Base-by-base conservation (phyloP, 2,888 invertebrate species). In the Cheilosia scutellata region DNA sequence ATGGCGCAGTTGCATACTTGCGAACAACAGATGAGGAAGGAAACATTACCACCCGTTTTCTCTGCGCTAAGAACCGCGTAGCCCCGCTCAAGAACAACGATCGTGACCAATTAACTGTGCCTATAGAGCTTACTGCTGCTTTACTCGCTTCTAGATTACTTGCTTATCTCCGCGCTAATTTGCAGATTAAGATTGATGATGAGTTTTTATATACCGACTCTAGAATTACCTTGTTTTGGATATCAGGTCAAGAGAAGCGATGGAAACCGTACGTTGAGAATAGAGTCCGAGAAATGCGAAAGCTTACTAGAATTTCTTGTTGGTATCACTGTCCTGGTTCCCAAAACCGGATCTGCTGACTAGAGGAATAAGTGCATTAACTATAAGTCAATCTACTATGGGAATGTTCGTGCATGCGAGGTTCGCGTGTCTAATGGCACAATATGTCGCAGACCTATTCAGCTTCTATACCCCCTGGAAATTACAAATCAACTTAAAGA, bases 361-460 rank as follows among this genome's bases (percentile, higher is more conserved):
- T 2, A 20, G 20, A 2, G 20, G 20, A 20, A 20, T 20, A 20
- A 20, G 20, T 20, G 20, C 20, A 20, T 20, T 20, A 20, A 20
- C 20, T 20, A 0, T 20, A 20, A 20, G 20, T 2, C 20, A 20
- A 20, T 20, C 20, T 20, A 20, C 20, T 20, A 65, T 44, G 75
- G 63, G 1, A 55, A 13, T 13, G 65, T 75, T 40, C 63, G 75
- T 42, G 57, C 66, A 7, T 70, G 62, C 33, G 78, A 55, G 60
- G 55, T 62, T 16, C 55, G 57, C n/a, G 37, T 78, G 49, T 77
- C 60, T 37, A 60, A 70, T 77, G 53, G 53, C 58, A 42, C 53
- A 44, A 62, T 9, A 9, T 70, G 42, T 77, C 60, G 60, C 44
- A 58, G n/a, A n/a, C n/a, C n/a, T n/a, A n/a, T n/a, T n/a, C n/a